Conservation (phyloP, 30 jellyfish, hydroid and myxozoan genomes). For the Aurelia coerulea region DNA sequence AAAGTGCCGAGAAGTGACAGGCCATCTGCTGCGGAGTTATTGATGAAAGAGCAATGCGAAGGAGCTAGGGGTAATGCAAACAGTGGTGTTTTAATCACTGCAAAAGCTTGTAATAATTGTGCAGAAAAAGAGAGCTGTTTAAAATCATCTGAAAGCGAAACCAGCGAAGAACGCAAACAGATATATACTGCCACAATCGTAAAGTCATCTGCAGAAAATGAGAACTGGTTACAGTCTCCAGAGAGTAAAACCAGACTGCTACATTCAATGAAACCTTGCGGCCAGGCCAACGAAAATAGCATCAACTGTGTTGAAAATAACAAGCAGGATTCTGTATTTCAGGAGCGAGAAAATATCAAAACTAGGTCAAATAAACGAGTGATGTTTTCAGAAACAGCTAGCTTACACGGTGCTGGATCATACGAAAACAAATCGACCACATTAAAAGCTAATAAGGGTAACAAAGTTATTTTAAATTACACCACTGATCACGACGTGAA, state of each 20-base stretch:
- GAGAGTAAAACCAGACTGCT: background rate
- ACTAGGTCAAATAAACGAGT: background rate
- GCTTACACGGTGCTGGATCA: background rate
- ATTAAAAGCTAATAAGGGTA: background rate
- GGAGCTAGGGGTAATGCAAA: background rate
- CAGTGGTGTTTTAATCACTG: background rate
- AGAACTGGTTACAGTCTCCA: background rate
- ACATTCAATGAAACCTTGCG: background rate
- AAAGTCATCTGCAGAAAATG: background rate
- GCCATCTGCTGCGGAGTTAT: conserved; percentile 4
- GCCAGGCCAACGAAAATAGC: background rate
- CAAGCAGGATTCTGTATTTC: too few relatives aligned
- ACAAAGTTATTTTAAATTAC: background rate
- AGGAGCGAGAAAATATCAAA: background rate
- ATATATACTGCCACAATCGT: background rate
- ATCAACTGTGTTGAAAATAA: background rate
- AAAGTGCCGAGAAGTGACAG: background rate
- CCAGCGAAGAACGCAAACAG: background rate
- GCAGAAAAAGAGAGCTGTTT: background rate
- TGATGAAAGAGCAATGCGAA: background rate
- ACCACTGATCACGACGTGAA: conserved; percentile 4
- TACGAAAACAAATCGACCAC: background rate
- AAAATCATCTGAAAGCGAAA: too few relatives aligned
- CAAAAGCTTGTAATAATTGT: background rate
- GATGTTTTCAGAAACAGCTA: background rate